phyloP scores from a whole-genome alignment of 2,888 invertebrate genomes.

The Calliphora vomitoria region DNA sequence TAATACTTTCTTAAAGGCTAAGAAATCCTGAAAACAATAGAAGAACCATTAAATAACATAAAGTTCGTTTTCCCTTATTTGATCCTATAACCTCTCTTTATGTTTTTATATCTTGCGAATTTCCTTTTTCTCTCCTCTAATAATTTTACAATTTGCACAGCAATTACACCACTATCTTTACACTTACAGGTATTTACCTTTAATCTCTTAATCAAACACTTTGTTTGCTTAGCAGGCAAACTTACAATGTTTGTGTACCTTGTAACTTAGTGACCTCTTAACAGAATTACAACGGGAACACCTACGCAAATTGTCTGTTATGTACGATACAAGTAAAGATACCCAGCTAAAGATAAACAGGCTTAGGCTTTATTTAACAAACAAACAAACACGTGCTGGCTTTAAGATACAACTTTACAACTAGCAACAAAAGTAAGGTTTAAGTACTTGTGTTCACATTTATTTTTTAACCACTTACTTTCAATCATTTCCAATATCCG shows the following conservation, averaged over 20 bases:
- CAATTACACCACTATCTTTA: background rate
- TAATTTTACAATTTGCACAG: background rate
- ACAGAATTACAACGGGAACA: conserved; percentile 35
- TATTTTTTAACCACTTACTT: conserved; percentile 25
- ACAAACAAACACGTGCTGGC: conserved; percentile 57
- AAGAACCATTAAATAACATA: too few species aligned
- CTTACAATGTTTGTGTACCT: conserved; percentile 13
- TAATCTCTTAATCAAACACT: conserved; percentile 21
- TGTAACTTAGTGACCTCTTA: conserved; percentile 63
- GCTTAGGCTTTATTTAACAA: conserved; percentile 35
- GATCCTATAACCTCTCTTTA: too few species aligned
- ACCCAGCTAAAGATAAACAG: conserved; percentile 47
- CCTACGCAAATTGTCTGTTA: conserved; percentile 57
- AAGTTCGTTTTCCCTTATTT: too few species aligned
- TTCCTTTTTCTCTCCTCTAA: background rate
- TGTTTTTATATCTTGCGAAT: background rate
- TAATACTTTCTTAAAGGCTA: too few species aligned
- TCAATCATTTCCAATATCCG: conserved; percentile 49
- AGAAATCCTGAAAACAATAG: too few species aligned
- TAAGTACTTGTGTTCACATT: background rate
- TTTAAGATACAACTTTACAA: conserved; percentile 7
- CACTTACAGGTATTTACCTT: conserved; percentile 2
- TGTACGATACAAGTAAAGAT: background rate
- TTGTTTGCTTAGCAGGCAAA: background rate
- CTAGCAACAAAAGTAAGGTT: background rate